Base-by-base conservation (phyloP, 2,113 vertebrate genomes). In the Muntiacus muntjak region DNA sequence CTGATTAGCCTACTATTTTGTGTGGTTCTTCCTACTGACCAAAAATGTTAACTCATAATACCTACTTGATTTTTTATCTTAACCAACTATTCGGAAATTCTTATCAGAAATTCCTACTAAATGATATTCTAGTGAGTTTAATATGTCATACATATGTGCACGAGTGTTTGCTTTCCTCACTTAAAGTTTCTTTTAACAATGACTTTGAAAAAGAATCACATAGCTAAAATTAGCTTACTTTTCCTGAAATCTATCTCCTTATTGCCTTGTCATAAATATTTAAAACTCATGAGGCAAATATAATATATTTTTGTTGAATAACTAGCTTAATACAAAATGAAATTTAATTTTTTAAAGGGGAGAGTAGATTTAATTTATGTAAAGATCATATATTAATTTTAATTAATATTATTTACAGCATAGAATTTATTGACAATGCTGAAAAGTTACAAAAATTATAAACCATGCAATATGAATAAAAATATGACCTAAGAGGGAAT, bases 181-280 rank as follows among this genome's bases (percentile, higher is more conserved):
- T 94, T 87, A 91, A 87, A 87, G 45, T 95, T 40, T 89, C 30
- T 64, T 93, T 84, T 86, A 94, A 74, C 52, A 55, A 84, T 95
- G 76, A 50, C 55, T 83, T 62, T 88, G 60, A 50, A 89, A 83
- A 83, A 74, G 25, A 94, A 67, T 89, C 58, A 82, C 11, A 82
- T 87, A 54, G 52, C 92, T 95, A 94, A 97, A 57, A 97, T 91
- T 94, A 91, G 33, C 55, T 96, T 91, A 83, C 6, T n/a, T 97
- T 85, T 64, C 55, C 62, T 76, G 25, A 95, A 76, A 78, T 94
- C 71, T 64, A 76, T 87, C 30, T 94, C 52, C 58, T 81, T 50
- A 76, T n/a, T 95, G 87, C 30, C 62, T 87, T 95, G 62, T 96
- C 83, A 57, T 91, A 60, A 78, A 88, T 83, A 78, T 93, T 76